Percentiles rank a stretch among this genome's conserved stretches.
phyloP scores from a whole-genome alignment of 2,888 invertebrate species.

The Hipparchia semele region DNA sequence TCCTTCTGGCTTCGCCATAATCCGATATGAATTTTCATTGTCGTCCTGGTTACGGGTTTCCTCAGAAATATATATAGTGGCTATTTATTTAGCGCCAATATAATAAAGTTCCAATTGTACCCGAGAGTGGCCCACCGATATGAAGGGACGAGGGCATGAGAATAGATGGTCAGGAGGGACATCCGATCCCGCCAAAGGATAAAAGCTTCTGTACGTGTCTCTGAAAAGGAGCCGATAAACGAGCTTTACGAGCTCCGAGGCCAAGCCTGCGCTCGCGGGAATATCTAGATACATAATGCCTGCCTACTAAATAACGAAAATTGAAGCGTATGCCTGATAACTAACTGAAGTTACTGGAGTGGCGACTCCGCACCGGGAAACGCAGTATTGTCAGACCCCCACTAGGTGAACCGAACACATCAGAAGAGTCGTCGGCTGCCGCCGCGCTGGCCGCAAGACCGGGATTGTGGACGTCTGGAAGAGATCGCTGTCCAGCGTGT shows the following conservation, averaged over 20 bases:
- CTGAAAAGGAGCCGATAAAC: conserved; percentile 19
- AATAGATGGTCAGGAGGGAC: conserved; percentile 11
- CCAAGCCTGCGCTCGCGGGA: not conserved
- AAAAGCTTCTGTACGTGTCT: conserved; percentile 61
- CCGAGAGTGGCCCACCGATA: not conserved
- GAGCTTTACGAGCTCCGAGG: not conserved
- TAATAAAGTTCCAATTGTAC: not conserved
- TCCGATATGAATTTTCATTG: not conserved
- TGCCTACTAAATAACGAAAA: no score
- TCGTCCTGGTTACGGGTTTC: not conserved
- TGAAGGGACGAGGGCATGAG: conserved; percentile 5
- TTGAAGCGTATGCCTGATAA: no score
- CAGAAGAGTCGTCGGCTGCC: no score
- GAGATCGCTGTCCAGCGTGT: no score
- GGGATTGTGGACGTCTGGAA: no score
- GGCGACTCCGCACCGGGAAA: no score
- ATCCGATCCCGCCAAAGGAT: conserved; percentile 44
- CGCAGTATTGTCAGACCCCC: no score
- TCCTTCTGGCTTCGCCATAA: no score
- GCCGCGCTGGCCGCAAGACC: no score
- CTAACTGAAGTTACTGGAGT: no score
- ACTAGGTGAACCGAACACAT: no score
- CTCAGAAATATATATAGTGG: not conserved
- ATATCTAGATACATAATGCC: not conserved
- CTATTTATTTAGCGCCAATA: not conserved